Evolutionary conservation across 2,113 vertebrate genomes (phyloP), one percentile per base, ranked within the genome.

Genomic region (Hiodon tergisus): DNA sequence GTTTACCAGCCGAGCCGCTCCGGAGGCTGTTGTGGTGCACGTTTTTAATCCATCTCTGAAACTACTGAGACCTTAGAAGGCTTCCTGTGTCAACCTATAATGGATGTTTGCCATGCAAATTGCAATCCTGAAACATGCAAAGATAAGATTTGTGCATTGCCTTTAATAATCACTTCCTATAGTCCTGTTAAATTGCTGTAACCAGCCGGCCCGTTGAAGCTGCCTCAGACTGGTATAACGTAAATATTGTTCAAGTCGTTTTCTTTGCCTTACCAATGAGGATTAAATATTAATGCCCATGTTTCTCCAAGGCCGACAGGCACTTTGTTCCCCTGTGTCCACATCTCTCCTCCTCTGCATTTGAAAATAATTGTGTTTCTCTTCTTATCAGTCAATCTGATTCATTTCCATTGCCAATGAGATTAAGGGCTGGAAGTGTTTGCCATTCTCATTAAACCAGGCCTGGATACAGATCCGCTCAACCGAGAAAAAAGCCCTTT

Each of bases 231-330:
- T 60, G 72, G 72, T 67, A 13, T 76, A 80, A 80, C 81, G 80
- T 88, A 82, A 77, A 81, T 86, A 86, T 85, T 81, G 60, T 82
- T 76, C 77, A 76, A 7, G 46, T 85, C 70, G 71, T 72, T 78
- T 84, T 79, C 79, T 77, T 68, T 79, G 81, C 76, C 74, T 54
- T 52, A 57, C 83, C 86, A 86, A 84, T 73, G 17, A 62, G 67
- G 75, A 87, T 90, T 85, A 90, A 90, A 89, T 81, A 89, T 90
- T 91, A 84, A 90, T 87, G 87, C 89, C 85, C 81, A 88, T 88
- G 87, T 87, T 89, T 91, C 89, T 90, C 89, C 88, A 88, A 89
- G 88, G 84, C 81, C 83, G 78, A 83, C 79, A 84, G 87, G 84
- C 86, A 81, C 76, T 81, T 81, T 81, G 76, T 72, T 83, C 79